Conservation (phyloP, 2,113 vertebrate species). For the Rhegmatorhina hoffmannsi region DNA sequence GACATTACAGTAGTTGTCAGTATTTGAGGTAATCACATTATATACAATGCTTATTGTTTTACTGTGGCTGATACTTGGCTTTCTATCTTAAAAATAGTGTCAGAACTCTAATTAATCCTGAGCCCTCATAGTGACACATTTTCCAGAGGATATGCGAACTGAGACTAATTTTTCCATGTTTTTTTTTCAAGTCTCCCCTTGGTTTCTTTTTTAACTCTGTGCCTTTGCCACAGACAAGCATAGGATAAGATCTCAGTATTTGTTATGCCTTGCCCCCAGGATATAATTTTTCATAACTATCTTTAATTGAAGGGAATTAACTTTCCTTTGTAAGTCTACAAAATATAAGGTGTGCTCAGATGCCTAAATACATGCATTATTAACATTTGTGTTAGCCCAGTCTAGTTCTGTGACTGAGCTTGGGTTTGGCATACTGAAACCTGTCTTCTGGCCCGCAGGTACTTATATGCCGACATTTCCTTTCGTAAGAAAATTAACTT, state of each 20-base stretch:
- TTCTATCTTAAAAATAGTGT: neutral
- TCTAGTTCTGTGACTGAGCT: slow-evolving; percentile 5
- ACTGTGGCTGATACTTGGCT: slow-evolving; percentile 21
- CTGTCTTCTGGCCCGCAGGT: neutral
- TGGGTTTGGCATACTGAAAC: neutral
- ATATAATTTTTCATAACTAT: slow-evolving; percentile 36
- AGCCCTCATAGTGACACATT: slow-evolving; percentile 10
- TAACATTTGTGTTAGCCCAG: neutral
- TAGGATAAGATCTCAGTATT: slow-evolving; percentile 34
- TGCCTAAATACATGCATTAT: neutral
- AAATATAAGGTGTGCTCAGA: neutral
- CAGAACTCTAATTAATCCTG: slow-evolving; percentile 13
- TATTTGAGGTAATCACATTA: slow-evolving; percentile 1
- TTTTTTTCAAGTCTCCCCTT: neutral
- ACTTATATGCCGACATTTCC: neutral
- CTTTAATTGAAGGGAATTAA: slow-evolving; percentile 33
- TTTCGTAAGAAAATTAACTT: neutral
- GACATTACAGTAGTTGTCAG: neutral
- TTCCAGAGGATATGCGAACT: neutral
- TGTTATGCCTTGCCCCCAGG: slow-evolving; percentile 12
- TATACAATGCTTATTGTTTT: slow-evolving; percentile 32
- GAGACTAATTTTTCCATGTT: neutral
- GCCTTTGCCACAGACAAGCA: neutral
- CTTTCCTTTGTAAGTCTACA: neutral
- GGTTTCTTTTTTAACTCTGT: neutral